Percentiles rank a stretch among this genome's conserved stretches.
phyloP scores from a whole-genome alignment of 2,888 invertebrate species.

The Cremastinae sp. region DNA sequence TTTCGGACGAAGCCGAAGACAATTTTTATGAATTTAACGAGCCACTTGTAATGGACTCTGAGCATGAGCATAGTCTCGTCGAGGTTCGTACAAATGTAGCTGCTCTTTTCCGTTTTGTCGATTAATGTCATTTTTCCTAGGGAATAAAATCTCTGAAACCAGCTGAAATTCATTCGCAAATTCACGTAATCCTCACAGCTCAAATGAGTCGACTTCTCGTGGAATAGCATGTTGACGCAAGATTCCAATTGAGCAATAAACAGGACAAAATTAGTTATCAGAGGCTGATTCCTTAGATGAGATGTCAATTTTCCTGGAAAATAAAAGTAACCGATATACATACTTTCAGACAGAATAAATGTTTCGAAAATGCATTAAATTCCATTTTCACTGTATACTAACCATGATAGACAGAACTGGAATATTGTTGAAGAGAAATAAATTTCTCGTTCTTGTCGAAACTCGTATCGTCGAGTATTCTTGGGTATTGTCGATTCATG shows the following conservation, averaged over 20 bases:
- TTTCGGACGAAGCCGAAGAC: slow-evolving; percentile 60
- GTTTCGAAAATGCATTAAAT: not conserved
- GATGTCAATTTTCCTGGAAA: slow-evolving; percentile 79
- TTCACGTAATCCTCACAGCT: slow-evolving; percentile 74
- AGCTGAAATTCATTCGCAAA: slow-evolving; percentile 81
- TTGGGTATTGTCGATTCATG: slow-evolving; percentile 61
- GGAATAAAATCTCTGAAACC: slow-evolving; percentile 81
- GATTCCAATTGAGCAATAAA: slow-evolving; percentile 81
- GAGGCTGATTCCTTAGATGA: slow-evolving; percentile 81
- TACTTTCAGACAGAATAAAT: not conserved
- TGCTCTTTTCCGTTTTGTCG: slow-evolving; percentile 70
- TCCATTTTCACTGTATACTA: slow-evolving; percentile 40
- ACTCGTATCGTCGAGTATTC: slow-evolving; percentile 62
- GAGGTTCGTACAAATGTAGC: slow-evolving; percentile 64
- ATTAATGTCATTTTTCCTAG: slow-evolving; percentile 77
- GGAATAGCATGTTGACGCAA: slow-evolving; percentile 79
- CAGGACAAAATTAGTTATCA: slow-evolving; percentile 82
- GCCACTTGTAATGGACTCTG: slow-evolving; percentile 88
- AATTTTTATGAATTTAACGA: slow-evolving; percentile 82
- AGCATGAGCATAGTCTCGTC: slow-evolving; percentile 84
- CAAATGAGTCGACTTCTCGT: slow-evolving; percentile 59
- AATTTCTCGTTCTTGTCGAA: slow-evolving; percentile 67
- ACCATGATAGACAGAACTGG: slow-evolving; percentile 79
- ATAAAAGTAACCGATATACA: no score
- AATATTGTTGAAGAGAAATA: slow-evolving; percentile 82